Evolutionary conservation across 2,888 invertebrate species (phyloP).

Genomic region (Pachymerium ferrugineum): DNA sequence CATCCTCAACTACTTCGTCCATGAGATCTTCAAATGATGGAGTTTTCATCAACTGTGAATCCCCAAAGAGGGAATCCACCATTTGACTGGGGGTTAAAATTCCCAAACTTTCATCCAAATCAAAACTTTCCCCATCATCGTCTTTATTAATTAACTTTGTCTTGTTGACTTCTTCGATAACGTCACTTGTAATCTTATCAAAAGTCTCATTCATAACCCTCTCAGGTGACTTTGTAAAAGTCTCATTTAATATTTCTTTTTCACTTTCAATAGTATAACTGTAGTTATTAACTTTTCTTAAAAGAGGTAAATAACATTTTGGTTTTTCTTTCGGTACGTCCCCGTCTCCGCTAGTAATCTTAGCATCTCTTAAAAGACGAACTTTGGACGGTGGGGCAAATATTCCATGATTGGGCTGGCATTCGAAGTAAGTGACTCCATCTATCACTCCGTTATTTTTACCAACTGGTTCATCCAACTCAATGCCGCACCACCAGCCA

Average conservation of each 20-base stretch:
- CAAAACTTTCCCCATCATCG: slow-evolving; percentile 51
- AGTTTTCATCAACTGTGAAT: slow-evolving; percentile 44
- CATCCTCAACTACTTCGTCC: slow-evolving; percentile 31
- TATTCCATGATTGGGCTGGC: slow-evolving; percentile 56
- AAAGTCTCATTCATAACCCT: not conserved
- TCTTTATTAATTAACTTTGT: not conserved
- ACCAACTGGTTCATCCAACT: slow-evolving; percentile 55
- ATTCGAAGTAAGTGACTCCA: slow-evolving; percentile 60
- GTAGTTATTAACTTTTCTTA: not conserved
- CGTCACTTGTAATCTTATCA: not conserved
- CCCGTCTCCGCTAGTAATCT: not conserved
- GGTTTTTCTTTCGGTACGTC: not conserved
- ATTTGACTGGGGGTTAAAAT: slow-evolving; percentile 85
- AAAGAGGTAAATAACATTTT: not conserved
- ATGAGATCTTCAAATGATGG: slow-evolving; percentile 59
- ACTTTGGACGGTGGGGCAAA: slow-evolving; percentile 59
- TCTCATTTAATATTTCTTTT: too few species aligned
- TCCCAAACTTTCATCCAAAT: slow-evolving; percentile 73
- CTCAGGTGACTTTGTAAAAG: too few species aligned
- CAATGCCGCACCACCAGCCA: slow-evolving; percentile 61
- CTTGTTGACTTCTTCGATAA: too few species aligned
- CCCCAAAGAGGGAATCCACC: slow-evolving; percentile 51
- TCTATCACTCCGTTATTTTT: slow-evolving; percentile 60
- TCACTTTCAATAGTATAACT: not conserved
- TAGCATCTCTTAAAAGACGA: not conserved